A percentile compares a stretch with the other conserved stretches of the same genome.
Evolutionary conservation across 2,888 invertebrate species (phyloP).

Genomic region (Biston stratarius): DNA sequence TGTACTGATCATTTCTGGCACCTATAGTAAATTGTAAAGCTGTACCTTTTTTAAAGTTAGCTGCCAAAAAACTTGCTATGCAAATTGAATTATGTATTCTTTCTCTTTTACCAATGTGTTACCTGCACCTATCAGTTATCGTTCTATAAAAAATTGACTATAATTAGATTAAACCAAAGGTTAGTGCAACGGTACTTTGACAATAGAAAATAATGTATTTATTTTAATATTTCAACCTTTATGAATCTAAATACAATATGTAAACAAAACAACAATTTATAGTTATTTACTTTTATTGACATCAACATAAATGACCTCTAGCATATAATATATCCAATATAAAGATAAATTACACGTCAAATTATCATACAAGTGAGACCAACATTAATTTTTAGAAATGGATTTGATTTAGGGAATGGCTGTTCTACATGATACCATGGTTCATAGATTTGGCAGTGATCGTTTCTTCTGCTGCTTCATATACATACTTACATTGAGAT

Average conservation of each 20-base stretch:
- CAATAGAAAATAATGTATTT: too few species aligned
- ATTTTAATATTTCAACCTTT: neutral
- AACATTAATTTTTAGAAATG: slow-evolving; percentile 73
- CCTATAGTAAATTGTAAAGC: neutral
- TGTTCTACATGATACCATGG: slow-evolving; percentile 56
- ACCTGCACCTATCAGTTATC: neutral
- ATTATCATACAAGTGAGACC: slow-evolving; percentile 84
- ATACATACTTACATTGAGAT: slow-evolving; percentile 47
- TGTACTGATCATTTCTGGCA: neutral
- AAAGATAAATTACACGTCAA: slow-evolving; percentile 80
- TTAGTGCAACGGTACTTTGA: too few species aligned
- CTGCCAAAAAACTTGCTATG: too few species aligned
- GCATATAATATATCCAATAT: slow-evolving; percentile 78
- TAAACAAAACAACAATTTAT: slow-evolving; percentile 52
- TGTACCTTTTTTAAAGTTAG: neutral
- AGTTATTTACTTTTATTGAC: slow-evolving; percentile 79
- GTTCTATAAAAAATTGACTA: too few species aligned
- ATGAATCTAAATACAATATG: neutral
- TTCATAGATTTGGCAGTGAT: slow-evolving; percentile 79
- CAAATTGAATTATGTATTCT: too few species aligned
- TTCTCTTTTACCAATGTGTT: too few species aligned
- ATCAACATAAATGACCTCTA: slow-evolving; percentile 81
- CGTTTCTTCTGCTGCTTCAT: slow-evolving; percentile 46
- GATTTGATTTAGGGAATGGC: slow-evolving; percentile 73
- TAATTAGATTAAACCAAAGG: too few species aligned